A percentile compares a stretch with the other conserved stretches of the same genome.
phyloP scores from a whole-genome alignment of 1,140 invertebrate genomes.

The Trichoplusia ni region DNA sequence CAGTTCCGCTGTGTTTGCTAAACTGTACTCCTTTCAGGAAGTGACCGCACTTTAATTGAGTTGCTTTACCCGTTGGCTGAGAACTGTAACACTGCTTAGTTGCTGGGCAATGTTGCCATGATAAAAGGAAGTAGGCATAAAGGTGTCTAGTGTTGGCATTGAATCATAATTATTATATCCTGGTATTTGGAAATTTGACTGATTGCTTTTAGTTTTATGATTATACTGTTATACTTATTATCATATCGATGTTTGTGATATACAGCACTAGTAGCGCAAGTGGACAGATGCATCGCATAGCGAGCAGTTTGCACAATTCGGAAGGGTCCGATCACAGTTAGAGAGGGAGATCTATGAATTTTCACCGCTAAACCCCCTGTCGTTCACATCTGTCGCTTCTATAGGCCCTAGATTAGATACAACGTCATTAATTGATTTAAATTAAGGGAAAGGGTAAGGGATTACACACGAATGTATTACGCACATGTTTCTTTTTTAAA shows the following conservation, averaged over 20 bases:
- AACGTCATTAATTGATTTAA: constrained; percentile 76
- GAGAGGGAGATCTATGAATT: constrained; percentile 70
- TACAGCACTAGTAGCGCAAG: constrained; percentile 46
- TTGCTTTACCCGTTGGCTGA: constrained; percentile 43
- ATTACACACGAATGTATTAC: constrained; percentile 49
- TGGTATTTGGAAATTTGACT: constrained; percentile 25
- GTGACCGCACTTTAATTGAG: constrained; percentile 56
- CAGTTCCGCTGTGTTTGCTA: constrained; percentile 77
- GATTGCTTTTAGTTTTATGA: constrained; percentile 17
- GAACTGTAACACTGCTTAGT: constrained; percentile 30
- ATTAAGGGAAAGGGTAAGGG: constrained; percentile 62
- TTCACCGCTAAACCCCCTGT: constrained; percentile 64
- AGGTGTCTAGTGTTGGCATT: constrained; percentile 30
- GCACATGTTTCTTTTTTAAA: constrained; percentile 53
- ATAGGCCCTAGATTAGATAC: constrained; percentile 68
- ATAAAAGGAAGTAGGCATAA: constrained; percentile 34
- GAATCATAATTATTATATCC: constrained; percentile 27
- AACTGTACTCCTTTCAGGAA: constrained; percentile 71
- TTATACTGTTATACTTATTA: constrained; percentile 14
- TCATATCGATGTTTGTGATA: constrained; percentile 48
- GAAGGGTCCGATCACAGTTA: constrained; percentile 59
- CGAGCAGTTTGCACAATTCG: constrained; percentile 74
- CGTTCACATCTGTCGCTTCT: constrained; percentile 75
- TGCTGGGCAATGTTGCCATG: constrained; percentile 12
- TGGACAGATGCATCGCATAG: constrained; percentile 73